Base-by-base conservation (phyloP, 2,113 vertebrate species). In the Gymnobelideus leadbeateri region DNA sequence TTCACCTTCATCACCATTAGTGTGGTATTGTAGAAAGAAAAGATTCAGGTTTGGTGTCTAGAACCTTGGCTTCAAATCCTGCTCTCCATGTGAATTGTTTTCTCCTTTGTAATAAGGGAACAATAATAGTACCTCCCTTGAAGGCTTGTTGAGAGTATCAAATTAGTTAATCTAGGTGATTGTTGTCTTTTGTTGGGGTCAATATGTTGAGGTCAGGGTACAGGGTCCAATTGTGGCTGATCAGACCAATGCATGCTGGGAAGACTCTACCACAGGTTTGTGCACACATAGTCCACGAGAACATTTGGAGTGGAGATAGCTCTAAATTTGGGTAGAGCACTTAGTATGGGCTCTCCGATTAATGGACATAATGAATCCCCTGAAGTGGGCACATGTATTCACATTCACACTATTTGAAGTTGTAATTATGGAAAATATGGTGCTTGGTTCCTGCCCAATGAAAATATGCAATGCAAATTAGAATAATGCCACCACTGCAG, bases 1-100 rank as follows among this genome's bases (percentile, higher is more conserved):
- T 47, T 84, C 52, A 61, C 12, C 51, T 28, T 28, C 19, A 91
- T 95, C 93, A 61, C 95, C 61, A 90, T 94, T 26, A 90, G 77
- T 16, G 89, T 68, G 57, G 28, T 68, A 37, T 68, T 37, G 37
- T 37, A 68, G 57, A 49, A 49, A 49, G 37, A 68, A 37, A 68
- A 68, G 61, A 37, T 31, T 49, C 16, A 12, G 31, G 31, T 68
- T 68, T 68, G 31, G 61, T 16, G 31, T 47, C 49, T 12, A 47
- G 84, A 50, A 47, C n/a, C 51, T 0, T 4, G 50, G 52, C 55
- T 89, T 26, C 68, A 84, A 43, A 84, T 84, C 19, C 68, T 84
- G 19, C 8, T 68, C 28, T 68, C 57, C 8, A 4, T 55, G 28
- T 61, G 28, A 61, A 31, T 61, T 61, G 10, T 61, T 61, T 61